Base-by-base conservation (phyloP, 2,113 vertebrate species). In the Chaetops frenatus region DNA sequence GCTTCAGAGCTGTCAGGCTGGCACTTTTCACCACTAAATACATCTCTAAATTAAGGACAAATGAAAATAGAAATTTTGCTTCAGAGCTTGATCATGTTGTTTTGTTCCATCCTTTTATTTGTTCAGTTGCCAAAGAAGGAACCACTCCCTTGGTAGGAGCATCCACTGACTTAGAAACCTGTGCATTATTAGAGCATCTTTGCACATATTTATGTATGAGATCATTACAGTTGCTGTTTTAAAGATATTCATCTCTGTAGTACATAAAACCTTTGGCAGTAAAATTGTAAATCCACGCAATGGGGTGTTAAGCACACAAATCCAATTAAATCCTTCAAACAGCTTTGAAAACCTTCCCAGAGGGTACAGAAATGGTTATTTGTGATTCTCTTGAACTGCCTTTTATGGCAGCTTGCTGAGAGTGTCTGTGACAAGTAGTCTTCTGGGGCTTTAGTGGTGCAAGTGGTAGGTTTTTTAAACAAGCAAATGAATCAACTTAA, bases 241-340 rank as follows among this genome's bases (percentile, higher is more conserved):
- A 74, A 92, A 96, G 94, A 92, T 97, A 94, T 0, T 80, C 76
- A 81, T 93, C 93, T 93, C 88, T 76, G 40, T 86, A 93, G 82
- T 76, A 70, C 76, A 61, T 86, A 92, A 93, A 96, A 95, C 92
- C 86, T 93, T 95, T 93, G 92, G 86, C 90, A 92, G 82, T 92
- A 86, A 83, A 95, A 92, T 93, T 94, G 94, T 93, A 95, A 96
- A 95, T 95, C 93, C 90, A 76, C 24, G 29, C 94, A 78, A 78
- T 93, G 88, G 80, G 82, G 93, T 96, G 93, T 93, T 94, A 96
- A 95, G 86, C 95, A 92, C 80, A 93, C 94, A 97, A 93, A 96
- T 96, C 94, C 92, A 95, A 93, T 96, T 94, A 94, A 97, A 93
- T 94, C 91, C 65, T 81, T 96, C 91, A 88, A 72, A 94, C 62